These are phyloP conservation scores for Hemicordylus capensis DNA, from an alignment of 2,113 vertebrate species.

Conservation along the genomic window DNA sequence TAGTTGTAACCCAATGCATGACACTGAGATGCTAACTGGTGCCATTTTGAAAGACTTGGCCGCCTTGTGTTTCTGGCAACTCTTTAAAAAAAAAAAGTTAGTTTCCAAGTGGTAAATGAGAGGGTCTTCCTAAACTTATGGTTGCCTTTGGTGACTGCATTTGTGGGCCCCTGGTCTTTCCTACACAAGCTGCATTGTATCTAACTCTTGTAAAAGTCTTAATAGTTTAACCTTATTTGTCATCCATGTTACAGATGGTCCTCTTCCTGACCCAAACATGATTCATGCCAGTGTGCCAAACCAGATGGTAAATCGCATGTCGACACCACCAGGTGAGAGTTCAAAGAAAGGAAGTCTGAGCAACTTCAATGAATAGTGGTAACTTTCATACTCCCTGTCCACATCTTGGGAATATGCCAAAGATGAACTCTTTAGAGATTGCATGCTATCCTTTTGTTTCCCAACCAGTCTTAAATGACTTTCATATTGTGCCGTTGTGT, in stretches of 20 bases:
- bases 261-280: slow-evolving; percentile 87
- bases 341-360: background rate
- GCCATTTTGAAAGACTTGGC: background rate
- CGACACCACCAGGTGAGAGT: slow-evolving; percentile 85
- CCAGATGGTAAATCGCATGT: slow-evolving; percentile 93
- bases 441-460: background rate
- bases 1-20: background rate
- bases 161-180: background rate
- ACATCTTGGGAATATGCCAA: no score
- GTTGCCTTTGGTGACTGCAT: background rate
- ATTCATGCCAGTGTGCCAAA: slow-evolving; percentile 87
- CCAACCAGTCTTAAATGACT: background rate
- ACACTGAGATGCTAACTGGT: background rate
- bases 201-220: slow-evolving; percentile 6
- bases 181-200: background rate
- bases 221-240: slow-evolving; percentile 23
- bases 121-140: background rate
- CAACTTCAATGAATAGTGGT: background rate
- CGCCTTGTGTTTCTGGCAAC: background rate
- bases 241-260: slow-evolving; percentile 82
- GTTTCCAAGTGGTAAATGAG: no score
- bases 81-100: background rate
- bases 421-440: no score
- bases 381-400: background rate
- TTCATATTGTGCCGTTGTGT: background rate